A percentile compares a stretch with the other conserved stretches of the same genome.
Evolutionary conservation across 2,797 vertebrate genomes (phyloP).

Genomic region (Chrosomus eos): DNA sequence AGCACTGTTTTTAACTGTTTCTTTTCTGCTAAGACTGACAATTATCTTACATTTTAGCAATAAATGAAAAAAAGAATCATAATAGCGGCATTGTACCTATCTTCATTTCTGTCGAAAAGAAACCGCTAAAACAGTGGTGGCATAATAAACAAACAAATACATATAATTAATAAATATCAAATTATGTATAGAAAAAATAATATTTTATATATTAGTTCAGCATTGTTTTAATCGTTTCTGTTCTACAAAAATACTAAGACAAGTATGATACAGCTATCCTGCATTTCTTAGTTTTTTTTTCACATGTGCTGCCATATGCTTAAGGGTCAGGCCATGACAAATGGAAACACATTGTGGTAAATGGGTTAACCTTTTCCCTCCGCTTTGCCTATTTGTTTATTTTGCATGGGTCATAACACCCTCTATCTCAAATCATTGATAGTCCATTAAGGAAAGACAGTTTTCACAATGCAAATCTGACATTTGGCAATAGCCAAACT

Average conservation of each 20-base stretch:
- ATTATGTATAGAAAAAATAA: not conserved
- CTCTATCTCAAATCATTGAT: not conserved
- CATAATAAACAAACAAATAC: not conserved
- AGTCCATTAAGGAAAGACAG: constrained; percentile 35
- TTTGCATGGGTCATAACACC: constrained; percentile 29
- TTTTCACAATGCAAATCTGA: constrained; percentile 21
- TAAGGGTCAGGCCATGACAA: constrained; percentile 42
- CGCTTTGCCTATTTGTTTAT: constrained; percentile 37
- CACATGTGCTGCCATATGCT: constrained; percentile 27
- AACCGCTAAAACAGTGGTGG: not conserved
- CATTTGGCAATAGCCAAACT: constrained; percentile 20
- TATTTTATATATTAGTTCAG: not conserved
- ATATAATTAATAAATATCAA: not conserved
- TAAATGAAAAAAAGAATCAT: not conserved
- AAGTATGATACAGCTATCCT: not conserved
- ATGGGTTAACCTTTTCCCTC: constrained; percentile 33
- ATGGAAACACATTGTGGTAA: constrained; percentile 39
- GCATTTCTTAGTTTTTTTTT: not conserved
- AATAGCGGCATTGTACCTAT: not conserved
- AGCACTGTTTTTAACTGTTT: not conserved
- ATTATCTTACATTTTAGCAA: not conserved
- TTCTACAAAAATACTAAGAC: not conserved
- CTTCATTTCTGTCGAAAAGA: not conserved
- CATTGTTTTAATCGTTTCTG: not conserved
- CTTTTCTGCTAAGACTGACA: not conserved